Evolutionary conservation across 2,113 vertebrate genomes (phyloP).

Genomic region (Bombycilla garrulus): DNA sequence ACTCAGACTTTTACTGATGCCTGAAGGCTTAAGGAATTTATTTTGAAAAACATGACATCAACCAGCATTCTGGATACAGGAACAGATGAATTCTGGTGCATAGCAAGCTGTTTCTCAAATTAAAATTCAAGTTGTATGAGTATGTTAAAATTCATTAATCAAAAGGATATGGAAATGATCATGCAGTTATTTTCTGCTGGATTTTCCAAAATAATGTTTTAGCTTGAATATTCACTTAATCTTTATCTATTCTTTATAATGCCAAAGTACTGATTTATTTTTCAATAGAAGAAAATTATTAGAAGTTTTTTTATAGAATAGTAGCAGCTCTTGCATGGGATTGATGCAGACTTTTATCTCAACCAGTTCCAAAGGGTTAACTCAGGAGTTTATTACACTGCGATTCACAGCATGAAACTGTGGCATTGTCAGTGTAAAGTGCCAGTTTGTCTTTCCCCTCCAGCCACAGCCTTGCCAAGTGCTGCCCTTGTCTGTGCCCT

Average conservation of each 20-base stretch:
- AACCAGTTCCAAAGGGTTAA: not conserved
- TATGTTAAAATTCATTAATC: not conserved
- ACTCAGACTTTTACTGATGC: not conserved
- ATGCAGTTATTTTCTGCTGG: not conserved
- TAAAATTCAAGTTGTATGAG: not conserved
- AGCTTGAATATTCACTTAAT: not conserved
- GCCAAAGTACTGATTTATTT: not conserved
- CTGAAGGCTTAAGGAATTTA: not conserved
- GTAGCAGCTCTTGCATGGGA: not conserved
- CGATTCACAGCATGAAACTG: not conserved
- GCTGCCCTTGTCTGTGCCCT: not conserved
- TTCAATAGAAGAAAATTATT: not conserved
- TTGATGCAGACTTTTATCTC: not conserved
- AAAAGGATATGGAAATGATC: not conserved
- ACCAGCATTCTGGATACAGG: not conserved
- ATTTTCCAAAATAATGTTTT: not conserved
- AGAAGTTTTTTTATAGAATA: not conserved
- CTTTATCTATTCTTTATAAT: not conserved
- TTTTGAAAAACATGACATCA: not conserved
- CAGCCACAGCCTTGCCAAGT: not conserved
- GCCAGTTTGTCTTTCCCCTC: not conserved
- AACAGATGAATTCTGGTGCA: not conserved
- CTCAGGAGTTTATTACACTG: not conserved
- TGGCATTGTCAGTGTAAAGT: rapidly evolving
- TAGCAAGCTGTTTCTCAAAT: not conserved